Base-by-base conservation (phyloP, 2,888 invertebrate genomes). In the Aphidius colemani region DNA sequence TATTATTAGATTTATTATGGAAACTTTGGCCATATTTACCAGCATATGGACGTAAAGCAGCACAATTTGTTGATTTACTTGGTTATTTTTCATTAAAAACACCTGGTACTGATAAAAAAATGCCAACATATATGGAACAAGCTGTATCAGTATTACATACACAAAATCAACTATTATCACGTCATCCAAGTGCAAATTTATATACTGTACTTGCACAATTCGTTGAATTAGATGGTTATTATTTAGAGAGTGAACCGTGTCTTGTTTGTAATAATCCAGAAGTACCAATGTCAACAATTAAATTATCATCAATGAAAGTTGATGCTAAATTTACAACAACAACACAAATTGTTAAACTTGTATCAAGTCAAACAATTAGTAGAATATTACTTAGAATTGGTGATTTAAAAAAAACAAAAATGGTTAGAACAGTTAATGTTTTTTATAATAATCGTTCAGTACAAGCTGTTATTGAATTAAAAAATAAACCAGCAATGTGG, bases 251-350 rank as follows among this genome's bases (percentile, higher is more conserved):
- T 30, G 97, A 98, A 79, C 98, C 98, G 0, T 99, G 98, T 76
- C 88, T 98, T 63, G 97, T 98, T 0, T 98, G 98, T 83, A 98
- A 98, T 84, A 97, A 97, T 84, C 97, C 97, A 0, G 98, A 98
- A 83, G 93, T 96, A 13, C 91, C 96, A 0, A 91, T 95, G 86
- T 87, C 92, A 0, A 93, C 92, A 61, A 94, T 96, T 71, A 98
- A 98, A 82, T 84, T 98, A 62, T 94, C 95, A 0, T 92, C 96
- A 0, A 93, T 98, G 66, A 96, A 97, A 85, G 92, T 91, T 66
- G 98, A 98, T 85, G 96, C 96, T 1, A 96, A 98, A 84, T 99
- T 96, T 83, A 98, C 98, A 5, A 97, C 98, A 1, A 97, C 95
- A 8, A 96, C 97, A 1, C 98, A 98, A 85, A 97, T 98, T 69